Evolutionary conservation across 2,888 invertebrate species (phyloP).

Genomic region (Trachelus tabidus): DNA sequence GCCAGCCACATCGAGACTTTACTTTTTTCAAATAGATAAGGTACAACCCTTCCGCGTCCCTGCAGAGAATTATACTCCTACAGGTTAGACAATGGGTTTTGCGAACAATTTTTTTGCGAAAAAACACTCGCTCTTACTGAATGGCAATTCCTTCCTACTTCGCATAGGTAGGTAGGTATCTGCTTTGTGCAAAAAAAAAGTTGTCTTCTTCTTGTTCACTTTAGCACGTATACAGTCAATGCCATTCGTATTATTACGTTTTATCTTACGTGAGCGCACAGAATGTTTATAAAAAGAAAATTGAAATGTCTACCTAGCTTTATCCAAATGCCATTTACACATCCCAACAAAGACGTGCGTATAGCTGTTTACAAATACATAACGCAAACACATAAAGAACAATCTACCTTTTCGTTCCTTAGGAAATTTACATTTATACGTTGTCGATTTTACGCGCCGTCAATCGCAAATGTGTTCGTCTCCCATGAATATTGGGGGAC

Average conservation of each 20-base stretch:
- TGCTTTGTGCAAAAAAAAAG: background rate
- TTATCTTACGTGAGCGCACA: background rate
- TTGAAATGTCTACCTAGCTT: background rate
- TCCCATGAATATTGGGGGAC: background rate
- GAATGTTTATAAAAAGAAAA: background rate
- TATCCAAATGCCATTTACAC: background rate
- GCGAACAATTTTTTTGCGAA: background rate
- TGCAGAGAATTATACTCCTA: background rate
- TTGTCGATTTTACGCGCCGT: background rate
- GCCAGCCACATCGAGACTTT: background rate
- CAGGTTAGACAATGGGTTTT: background rate
- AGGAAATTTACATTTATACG: background rate
- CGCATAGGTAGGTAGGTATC: background rate
- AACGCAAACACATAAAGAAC: background rate
- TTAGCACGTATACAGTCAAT: background rate
- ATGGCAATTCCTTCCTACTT: background rate
- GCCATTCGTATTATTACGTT: background rate
- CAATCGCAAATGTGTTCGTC: background rate
- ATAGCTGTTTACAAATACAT: background rate
- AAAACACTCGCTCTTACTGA: background rate
- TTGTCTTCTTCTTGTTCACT: background rate
- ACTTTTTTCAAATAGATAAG: slow-evolving; percentile 2
- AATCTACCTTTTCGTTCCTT: background rate
- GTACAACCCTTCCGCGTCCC: background rate
- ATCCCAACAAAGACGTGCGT: background rate